Evolutionary conservation across 2,888 invertebrate genomes (phyloP).

Genomic region (Archips crataeganus): DNA sequence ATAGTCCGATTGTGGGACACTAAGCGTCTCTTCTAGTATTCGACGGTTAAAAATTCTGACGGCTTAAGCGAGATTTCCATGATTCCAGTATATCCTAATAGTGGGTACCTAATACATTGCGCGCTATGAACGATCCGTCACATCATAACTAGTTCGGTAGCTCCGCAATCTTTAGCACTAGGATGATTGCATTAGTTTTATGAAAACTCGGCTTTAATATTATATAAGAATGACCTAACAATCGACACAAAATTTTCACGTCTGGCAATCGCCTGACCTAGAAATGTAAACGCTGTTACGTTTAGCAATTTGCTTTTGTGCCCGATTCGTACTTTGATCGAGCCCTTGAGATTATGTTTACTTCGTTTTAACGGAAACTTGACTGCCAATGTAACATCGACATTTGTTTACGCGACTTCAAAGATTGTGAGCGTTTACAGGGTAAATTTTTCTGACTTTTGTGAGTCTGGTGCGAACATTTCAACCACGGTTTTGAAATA

Average conservation of each 20-base stretch:
- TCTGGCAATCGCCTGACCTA: neutral
- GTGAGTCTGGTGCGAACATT: neutral
- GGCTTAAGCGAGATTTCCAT: no score
- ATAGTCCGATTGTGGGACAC: no score
- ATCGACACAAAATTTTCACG: neutral
- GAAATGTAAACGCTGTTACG: neutral
- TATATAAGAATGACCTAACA: neutral
- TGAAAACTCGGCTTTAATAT: neutral
- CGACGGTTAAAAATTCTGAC: no score
- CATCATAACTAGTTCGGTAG: no score
- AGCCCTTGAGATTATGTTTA: constrained; percentile 28
- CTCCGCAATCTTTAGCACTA: no score
- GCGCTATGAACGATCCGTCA: no score
- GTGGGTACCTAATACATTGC: no score
- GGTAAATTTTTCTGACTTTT: neutral
- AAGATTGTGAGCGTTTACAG: neutral
- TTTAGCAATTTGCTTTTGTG: constrained; percentile 18
- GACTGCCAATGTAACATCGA: constrained; percentile 9
- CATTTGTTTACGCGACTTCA: constrained; percentile 18
- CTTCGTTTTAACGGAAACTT: constrained; percentile 20
- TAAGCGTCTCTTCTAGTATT: no score
- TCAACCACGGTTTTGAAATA: neutral
- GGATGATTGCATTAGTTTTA: no score
- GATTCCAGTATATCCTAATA: no score
- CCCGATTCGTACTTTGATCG: constrained; percentile 22